These are phyloP conservation scores for Smutsia gigantea DNA, from an alignment of 2,797 vertebrate species.

Conservation along the genomic window DNA sequence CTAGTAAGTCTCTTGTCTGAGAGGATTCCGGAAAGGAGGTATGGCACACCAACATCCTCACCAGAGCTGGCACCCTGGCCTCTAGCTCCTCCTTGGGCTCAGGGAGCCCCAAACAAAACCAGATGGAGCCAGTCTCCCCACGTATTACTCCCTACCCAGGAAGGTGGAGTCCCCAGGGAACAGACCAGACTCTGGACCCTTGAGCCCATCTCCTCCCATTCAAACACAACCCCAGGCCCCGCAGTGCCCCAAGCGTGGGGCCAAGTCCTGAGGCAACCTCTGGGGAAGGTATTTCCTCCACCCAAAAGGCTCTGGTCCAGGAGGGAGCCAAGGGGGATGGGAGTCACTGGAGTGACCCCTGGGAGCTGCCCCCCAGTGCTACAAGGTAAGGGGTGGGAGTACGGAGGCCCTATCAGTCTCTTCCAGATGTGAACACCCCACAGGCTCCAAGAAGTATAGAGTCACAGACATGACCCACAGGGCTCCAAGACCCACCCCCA, in stretches of 20 bases:
- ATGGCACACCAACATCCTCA: not conserved
- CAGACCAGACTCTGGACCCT: not conserved
- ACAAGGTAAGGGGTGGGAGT: not conserved
- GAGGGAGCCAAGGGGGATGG: not conserved
- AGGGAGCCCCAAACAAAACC: not conserved
- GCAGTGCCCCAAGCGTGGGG: not conserved
- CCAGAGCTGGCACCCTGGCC: not conserved
- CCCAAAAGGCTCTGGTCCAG: not conserved
- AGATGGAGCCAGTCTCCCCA: not conserved
- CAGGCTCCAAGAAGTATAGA: not conserved
- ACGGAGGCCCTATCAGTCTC: not conserved
- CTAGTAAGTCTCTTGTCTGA: not conserved
- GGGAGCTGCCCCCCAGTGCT: not conserved
- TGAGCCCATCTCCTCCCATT: not conserved
- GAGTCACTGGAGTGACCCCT: not conserved
- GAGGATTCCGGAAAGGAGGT: constrained; percentile 29
- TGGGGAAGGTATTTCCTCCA: not conserved
- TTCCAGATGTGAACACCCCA: not conserved
- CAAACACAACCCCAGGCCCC: not conserved
- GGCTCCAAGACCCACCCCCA: not conserved
- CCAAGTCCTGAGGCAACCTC: not conserved
- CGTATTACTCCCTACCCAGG: not conserved
- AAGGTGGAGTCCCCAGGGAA: not conserved
- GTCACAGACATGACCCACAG: not conserved
- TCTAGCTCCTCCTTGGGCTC: not conserved